Evolutionary conservation across 1,140 invertebrate species (phyloP), one percentile per base, ranked within the genome.

Genomic region (Drosophila pseudoobscura): DNA sequence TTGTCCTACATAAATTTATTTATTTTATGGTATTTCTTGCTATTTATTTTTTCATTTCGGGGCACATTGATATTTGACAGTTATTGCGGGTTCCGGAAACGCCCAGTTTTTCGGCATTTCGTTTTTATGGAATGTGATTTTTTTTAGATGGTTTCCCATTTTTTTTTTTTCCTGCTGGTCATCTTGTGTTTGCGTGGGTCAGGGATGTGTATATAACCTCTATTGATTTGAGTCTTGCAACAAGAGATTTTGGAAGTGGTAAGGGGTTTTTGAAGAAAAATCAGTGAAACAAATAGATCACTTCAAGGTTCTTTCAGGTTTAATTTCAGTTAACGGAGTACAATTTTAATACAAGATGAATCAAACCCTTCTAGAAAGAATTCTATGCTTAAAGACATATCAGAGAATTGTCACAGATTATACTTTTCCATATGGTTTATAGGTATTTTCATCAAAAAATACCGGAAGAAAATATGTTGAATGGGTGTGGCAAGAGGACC

Each of bases 1-100:
- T 88, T 88, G 60, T 70, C 52, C 39, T 55, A 69, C 75, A 87
- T 82, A 85, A 85, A 85, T 85, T 82, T 87, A 75, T 78, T 71
- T 78, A 83, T 75, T 87, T 75, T 88, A 82, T 82, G 64, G 56
- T 57, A 64, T 80, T 68, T 69, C 51, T 65, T 53, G 41, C 6
- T 61, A 44, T 46, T 57, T 61, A 63, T 50, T 53, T 49, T 44
- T 3, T 46, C 57, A 22, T 46, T 65, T 64, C 55, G 20, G 45
- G 56, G 54, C 66, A 85, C 65, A 75, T 87, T 57, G 78, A 78
- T 78, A 87, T 79, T 68, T 83, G 83, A 88, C 83, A 83, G 63
- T 74, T 88, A 88, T 88, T 88, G 78, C 49, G 71, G 66, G 56
- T 41, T 35, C 51, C 72, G 83, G 75, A 83, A 83, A 88, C 83